Evolutionary conservation across 2,888 invertebrate genomes (phyloP), one percentile per base, ranked within the genome.

Genomic region (Sphaerophoria taeniata): DNA sequence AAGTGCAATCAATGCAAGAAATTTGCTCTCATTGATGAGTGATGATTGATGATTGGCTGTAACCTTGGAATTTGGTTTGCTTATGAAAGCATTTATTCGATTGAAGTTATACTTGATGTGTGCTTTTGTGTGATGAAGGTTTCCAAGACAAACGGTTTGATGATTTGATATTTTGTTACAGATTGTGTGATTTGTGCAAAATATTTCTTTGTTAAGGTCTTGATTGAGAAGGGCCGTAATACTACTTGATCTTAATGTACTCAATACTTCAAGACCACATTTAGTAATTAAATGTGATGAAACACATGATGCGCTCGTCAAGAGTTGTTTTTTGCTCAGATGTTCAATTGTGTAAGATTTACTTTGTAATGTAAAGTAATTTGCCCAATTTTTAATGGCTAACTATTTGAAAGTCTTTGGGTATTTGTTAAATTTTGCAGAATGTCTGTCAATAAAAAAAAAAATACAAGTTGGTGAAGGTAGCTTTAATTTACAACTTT

Each of bases 1-100:
- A 73, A 72, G 65, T 77, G 67, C 77, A 67, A 69, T 82, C 69
- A 55, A 36, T 67, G 55, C 49, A 45, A 47, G 71, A 76, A 71
- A 67, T 67, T 76, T 71, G 67, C 72, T 77, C 65, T 49, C 33
- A 55, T 72, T 67, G 61, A 69, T 67, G 67, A 67, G 39, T 67
- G 67, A 67, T 67, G 67, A 67, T 53, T 67, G 67, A 67, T 67
- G 67, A 67, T 39, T 53, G 12, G 39, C 12, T 67, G 12, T 53
- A 67, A 67, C 67, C 67, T 67, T 67, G 67, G 67, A 53, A 12
- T 53, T 39, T 49, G 16, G 45, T 34, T 63, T 33, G 65, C 33
- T 49, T 63, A 65, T 49, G 65, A 65, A 65, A 49, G 65, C 58
- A n/a, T 2, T 53, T 39, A 39, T 33, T 12, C 16, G 9, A 60